These are phyloP conservation scores for Petrocephalus sullivani DNA, from an alignment of 2,797 vertebrate genomes.

Conservation along the genomic window DNA sequence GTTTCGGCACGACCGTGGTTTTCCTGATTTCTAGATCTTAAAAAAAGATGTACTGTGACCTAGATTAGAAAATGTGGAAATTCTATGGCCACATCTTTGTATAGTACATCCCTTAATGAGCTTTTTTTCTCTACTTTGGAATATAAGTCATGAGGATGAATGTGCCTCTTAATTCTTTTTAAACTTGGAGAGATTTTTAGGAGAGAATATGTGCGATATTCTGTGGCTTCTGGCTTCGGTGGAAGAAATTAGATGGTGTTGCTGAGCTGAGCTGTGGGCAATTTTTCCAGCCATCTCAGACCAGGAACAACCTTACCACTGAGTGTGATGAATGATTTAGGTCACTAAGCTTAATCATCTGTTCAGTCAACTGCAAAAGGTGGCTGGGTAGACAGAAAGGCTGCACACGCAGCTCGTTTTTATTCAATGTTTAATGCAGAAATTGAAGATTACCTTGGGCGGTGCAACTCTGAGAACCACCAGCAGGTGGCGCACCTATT, in stretches of 20 bases:
- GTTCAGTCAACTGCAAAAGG: neutral
- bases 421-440: neutral
- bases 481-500: neutral
- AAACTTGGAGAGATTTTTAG: neutral
- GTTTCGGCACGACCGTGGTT: neutral
- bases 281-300: neutral
- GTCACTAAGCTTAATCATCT: neutral
- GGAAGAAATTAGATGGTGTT: neutral
- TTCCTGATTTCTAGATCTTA: neutral
- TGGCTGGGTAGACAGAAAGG: neutral
- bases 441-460: neutral
- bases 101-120: neutral
- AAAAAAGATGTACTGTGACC: neutral
- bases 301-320: neutral
- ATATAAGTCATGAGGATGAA: neutral
- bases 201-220: neutral
- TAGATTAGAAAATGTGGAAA: constrained; percentile 9
- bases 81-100: neutral
- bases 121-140: neutral
- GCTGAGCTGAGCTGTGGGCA: neutral
- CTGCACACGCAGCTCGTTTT: neutral
- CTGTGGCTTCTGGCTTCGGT: neutral
- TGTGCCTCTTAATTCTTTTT: neutral
- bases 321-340: constrained; percentile 3
- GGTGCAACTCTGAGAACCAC: neutral